Percentiles rank a stretch among this genome's conserved stretches.
Evolutionary conservation across 2,113 vertebrate species (phyloP).

Genomic region (Anas platyrhynchos): DNA sequence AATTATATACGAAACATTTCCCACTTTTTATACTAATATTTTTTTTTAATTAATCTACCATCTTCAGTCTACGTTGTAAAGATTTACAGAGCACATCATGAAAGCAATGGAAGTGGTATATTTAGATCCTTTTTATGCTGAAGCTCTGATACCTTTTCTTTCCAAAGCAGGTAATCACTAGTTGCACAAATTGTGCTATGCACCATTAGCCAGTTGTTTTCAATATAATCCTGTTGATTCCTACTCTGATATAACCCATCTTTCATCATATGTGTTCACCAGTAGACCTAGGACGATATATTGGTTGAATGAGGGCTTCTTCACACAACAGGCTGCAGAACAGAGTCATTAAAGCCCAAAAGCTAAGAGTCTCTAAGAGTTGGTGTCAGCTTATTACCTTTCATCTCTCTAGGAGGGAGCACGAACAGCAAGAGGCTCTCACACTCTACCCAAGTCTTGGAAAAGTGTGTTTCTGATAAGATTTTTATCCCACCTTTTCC

Average conservation of each 20-base stretch:
- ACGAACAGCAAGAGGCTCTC: neutral
- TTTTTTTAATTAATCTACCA: neutral
- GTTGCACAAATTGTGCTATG: neutral
- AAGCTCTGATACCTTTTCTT: neutral
- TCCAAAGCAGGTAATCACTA: neutral
- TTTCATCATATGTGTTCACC: neutral
- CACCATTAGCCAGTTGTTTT: neutral
- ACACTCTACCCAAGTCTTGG: neutral
- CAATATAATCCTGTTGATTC: neutral
- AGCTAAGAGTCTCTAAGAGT: neutral
- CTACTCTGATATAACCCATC: neutral
- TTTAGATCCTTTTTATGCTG: neutral
- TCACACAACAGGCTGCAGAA: neutral
- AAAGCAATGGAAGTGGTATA: neutral
- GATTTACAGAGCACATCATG: neutral
- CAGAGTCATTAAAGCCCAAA: neutral
- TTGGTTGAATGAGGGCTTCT: neutral
- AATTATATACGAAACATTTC: neutral
- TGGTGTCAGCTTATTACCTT: neutral
- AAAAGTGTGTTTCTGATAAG: neutral
- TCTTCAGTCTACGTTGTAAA: neutral
- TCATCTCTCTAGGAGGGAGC: fast-evolving
- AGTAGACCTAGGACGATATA: neutral
- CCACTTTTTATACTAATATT: neutral
- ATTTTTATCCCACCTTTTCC: neutral